Evolutionary conservation across 2,113 vertebrate species (phyloP).

Genomic region (Anas platyrhynchos): DNA sequence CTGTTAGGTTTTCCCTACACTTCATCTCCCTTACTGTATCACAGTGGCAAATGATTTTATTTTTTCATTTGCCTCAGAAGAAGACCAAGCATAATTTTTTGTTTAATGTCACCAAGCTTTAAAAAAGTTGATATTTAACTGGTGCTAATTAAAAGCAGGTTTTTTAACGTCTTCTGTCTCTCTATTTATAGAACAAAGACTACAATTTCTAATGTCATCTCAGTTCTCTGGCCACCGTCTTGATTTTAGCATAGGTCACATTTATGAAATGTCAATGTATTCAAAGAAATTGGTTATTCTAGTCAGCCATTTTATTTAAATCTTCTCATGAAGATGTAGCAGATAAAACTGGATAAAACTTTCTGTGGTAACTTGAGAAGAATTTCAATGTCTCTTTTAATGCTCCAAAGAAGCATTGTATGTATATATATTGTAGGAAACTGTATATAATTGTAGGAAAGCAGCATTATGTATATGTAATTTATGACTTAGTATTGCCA

Average conservation of each 20-base stretch:
- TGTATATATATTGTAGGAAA: not conserved
- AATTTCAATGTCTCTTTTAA: constrained; percentile 20
- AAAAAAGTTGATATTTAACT: not conserved
- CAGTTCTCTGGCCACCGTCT: not conserved
- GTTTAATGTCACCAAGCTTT: constrained; percentile 17
- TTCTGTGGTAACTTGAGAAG: not conserved
- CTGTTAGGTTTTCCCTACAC: not conserved
- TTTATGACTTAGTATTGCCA: not conserved
- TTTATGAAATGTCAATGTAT: constrained; percentile 57
- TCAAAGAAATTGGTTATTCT: constrained; percentile 8
- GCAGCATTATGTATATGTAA: not conserved
- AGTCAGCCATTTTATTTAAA: constrained; percentile 22
- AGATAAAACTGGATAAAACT: not conserved
- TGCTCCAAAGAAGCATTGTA: not conserved
- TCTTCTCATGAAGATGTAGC: constrained; percentile 19
- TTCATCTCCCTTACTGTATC: not conserved
- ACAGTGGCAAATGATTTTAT: not conserved
- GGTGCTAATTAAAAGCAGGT: not conserved
- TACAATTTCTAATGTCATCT: not conserved
- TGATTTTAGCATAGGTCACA: constrained; percentile 44
- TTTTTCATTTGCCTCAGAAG: not conserved
- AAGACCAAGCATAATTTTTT: not conserved
- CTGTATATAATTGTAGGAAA: not conserved
- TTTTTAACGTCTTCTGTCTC: not conserved
- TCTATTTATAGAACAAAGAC: constrained; percentile 27